Evolutionary conservation across 2,888 invertebrate genomes (phyloP).

Genomic region (Hyles lineata): DNA sequence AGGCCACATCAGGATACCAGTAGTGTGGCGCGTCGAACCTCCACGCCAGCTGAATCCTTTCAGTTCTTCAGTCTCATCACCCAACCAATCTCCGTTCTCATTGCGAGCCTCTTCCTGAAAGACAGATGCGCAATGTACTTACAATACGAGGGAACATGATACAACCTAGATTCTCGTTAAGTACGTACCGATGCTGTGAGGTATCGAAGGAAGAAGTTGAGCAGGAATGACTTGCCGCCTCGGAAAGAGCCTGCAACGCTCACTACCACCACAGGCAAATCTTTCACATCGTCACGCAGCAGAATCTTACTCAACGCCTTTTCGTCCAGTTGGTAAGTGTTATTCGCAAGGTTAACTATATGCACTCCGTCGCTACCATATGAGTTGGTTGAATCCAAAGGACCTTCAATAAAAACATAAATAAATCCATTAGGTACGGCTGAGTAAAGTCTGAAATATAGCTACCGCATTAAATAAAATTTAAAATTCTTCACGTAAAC

Average conservation of each 20-base stretch:
- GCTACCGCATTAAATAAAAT: no score
- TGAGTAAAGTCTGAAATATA: not conserved
- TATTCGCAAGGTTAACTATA: conserved; percentile 1
- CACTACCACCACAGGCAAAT: conserved; percentile 46
- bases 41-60: conserved; percentile 97
- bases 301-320: conserved; percentile 31
- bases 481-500: no score
- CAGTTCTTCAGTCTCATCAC: conserved; percentile 90
- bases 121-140: no score
- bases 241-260: conserved; percentile 51
- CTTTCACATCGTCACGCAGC: conserved; percentile 40
- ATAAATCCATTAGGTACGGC: no score
- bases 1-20: conserved; percentile 97
- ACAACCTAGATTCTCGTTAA: no score
- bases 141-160: no score
- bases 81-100: conserved; percentile 90
- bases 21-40: conserved; percentile 96
- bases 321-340: conserved; percentile 20
- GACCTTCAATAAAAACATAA: not conserved
- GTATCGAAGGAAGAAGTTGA: conserved; percentile 49
- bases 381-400: not conserved
- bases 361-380: conserved; percentile 2
- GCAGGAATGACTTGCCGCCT: conserved; percentile 50
- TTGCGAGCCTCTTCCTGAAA: conserved; percentile 41
- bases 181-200: conserved; percentile 42